Percentiles rank a stretch among this genome's conserved stretches.
These are phyloP conservation scores for Mythimna lalbum DNA, from an alignment of 2,888 invertebrate genomes.

Conservation along the genomic window DNA sequence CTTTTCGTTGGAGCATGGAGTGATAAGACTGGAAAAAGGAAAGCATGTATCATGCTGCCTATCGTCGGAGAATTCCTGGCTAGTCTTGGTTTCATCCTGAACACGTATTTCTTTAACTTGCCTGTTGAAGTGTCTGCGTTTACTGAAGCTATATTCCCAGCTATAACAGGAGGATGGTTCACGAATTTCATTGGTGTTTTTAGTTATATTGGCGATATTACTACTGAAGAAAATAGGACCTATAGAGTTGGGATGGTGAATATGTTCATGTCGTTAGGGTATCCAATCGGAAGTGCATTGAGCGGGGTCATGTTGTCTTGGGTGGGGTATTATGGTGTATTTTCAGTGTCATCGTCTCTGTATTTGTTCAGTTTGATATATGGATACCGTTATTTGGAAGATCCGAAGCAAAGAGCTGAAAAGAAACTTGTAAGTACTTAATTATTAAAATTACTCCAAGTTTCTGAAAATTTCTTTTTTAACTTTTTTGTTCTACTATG, in stretches of 20 bases:
- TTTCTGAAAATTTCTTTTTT: background rate
- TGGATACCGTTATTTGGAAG: slow-evolving; percentile 93
- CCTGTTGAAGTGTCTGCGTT: slow-evolving; percentile 95
- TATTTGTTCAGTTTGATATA: slow-evolving; percentile 94
- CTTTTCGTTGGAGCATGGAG: slow-evolving; percentile 96
- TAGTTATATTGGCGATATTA: slow-evolving; percentile 96
- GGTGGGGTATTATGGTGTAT: slow-evolving; percentile 96
- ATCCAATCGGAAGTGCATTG: slow-evolving; percentile 96
- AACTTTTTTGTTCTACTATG: background rate
- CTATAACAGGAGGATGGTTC: slow-evolving; percentile 96
- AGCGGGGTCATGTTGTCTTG: slow-evolving; percentile 94
- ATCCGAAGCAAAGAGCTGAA: slow-evolving; percentile 84
- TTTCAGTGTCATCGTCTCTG: slow-evolving; percentile 93
- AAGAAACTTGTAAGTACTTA: slow-evolving; percentile 73
- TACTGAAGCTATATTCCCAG: slow-evolving; percentile 95
- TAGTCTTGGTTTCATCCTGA: slow-evolving; percentile 94
- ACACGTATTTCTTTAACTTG: slow-evolving; percentile 94
- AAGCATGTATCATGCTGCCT: slow-evolving; percentile 95
- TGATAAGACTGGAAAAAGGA: slow-evolving; percentile 92
- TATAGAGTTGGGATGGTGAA: slow-evolving; percentile 96
- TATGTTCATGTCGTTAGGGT: slow-evolving; percentile 96
- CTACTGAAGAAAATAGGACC: slow-evolving; percentile 95
- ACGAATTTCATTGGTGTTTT: slow-evolving; percentile 96
- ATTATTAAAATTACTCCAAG: background rate
- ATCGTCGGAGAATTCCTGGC: slow-evolving; percentile 95